These are phyloP conservation scores for Arizona elegans DNA, from an alignment of 2,113 vertebrate species.

Conservation along the genomic window DNA sequence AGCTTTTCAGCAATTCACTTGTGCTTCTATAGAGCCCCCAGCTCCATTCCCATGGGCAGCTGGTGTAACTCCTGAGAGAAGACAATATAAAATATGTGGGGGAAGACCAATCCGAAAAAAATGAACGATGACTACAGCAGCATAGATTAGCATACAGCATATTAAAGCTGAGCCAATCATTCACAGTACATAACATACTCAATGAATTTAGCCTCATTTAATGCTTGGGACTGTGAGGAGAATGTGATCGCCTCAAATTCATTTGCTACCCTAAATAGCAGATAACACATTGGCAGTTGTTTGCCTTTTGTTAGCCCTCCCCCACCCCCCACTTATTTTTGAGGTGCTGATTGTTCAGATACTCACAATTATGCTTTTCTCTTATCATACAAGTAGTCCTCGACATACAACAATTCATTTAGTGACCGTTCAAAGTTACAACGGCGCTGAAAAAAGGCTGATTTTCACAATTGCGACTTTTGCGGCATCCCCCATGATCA, in stretches of 20 bases:
- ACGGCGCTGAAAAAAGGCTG: neutral
- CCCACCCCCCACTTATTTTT: neutral
- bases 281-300: neutral
- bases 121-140: neutral
- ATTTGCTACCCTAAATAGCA: slow-evolving; percentile 5
- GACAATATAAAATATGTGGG: neutral
- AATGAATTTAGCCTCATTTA: slow-evolving; percentile 17
- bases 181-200: neutral
- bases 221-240: neutral
- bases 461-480: neutral
- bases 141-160: slow-evolving; percentile 7
- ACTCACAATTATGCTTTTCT: neutral
- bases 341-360: neutral
- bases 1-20: neutral
- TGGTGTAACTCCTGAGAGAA: slow-evolving; percentile 1
- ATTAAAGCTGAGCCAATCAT: neutral
- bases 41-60: neutral
- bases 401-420: neutral
- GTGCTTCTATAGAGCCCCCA: neutral
- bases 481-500: neutral
- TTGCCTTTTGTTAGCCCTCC: neutral
- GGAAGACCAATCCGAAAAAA: slow-evolving; percentile 5
- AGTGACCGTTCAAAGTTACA: neutral
- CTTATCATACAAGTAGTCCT: neutral
- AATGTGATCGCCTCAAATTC: neutral